Evolutionary conservation across 2,888 invertebrate genomes (phyloP).

Genomic region (Anaspis maculata): DNA sequence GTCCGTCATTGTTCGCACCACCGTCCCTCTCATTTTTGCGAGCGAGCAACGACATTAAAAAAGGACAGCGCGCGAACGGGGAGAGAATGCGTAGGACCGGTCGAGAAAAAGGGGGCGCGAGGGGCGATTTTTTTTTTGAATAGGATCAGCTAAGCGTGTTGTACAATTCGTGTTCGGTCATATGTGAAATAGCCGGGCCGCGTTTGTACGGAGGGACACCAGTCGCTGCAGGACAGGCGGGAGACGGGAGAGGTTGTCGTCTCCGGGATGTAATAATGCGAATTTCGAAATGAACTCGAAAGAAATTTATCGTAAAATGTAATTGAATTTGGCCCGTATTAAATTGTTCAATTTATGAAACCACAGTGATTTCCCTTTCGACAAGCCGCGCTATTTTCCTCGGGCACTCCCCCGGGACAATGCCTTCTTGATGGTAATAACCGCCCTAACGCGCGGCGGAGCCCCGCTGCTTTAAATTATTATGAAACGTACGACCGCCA

Average conservation of each 20-base stretch:
- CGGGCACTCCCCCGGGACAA: slow-evolving; percentile 24
- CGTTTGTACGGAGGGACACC: slow-evolving; percentile 27
- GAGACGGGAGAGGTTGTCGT: no score
- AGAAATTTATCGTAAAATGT: slow-evolving; percentile 29
- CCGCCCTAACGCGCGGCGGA: no score
- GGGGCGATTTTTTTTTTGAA: slow-evolving; percentile 42
- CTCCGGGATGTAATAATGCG: slow-evolving; percentile 28
- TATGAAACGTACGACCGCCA: slow-evolving; percentile 10
- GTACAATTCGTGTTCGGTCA: slow-evolving; percentile 57
- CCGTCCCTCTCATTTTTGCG: slow-evolving; percentile 4
- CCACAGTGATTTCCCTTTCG: slow-evolving; percentile 41
- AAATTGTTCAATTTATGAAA: slow-evolving; percentile 44
- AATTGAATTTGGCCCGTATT: slow-evolving; percentile 40
- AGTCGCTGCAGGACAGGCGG: slow-evolving; percentile 8
- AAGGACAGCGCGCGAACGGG: slow-evolving; percentile 5
- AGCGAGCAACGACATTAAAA: slow-evolving; percentile 8
- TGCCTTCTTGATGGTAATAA: slow-evolving; percentile 31
- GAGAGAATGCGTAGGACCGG: no score
- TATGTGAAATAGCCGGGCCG: slow-evolving; percentile 55
- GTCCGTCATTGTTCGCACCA: no score
- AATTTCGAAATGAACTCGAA: slow-evolving; percentile 39
- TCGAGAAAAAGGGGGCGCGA: slow-evolving; percentile 28
- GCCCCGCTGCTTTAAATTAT: slow-evolving; percentile 14
- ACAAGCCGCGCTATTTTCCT: slow-evolving; percentile 28
- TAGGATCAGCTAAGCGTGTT: slow-evolving; percentile 58